Conservation (phyloP, 2,113 vertebrate species). For the Collichthys lucidus region DNA sequence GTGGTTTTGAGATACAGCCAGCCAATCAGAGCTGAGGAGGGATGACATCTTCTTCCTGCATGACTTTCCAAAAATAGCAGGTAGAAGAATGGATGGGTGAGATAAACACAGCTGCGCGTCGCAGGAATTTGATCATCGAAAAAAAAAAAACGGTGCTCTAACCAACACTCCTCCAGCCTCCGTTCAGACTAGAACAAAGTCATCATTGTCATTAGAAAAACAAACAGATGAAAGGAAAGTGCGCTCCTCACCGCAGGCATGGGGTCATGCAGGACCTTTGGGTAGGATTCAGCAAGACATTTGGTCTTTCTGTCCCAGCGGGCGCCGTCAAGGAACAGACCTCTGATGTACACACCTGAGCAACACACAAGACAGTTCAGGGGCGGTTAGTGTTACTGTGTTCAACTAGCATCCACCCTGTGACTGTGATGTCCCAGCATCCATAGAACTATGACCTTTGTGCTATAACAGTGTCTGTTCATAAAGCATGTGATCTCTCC, state of each 20-base stretch:
- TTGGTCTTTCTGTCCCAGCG: conserved; percentile 89
- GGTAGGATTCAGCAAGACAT: conserved; percentile 88
- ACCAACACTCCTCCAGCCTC: too few species aligned
- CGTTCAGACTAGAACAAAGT: too few species aligned
- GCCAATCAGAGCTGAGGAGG: not conserved
- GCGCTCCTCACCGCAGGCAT: conserved; percentile 88
- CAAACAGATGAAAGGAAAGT: not conserved
- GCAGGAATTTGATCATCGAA: too few species aligned
- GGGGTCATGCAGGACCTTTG: conserved; percentile 90
- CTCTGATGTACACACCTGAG: conserved; percentile 89
- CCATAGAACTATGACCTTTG: not conserved
- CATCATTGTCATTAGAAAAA: too few species aligned
- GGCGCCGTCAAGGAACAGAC: conserved; percentile 91
- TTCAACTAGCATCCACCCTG: not conserved
- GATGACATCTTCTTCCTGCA: not conserved
- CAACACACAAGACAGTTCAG: conserved; percentile 12
- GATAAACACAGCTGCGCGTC: too few species aligned
- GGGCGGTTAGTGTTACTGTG: too few species aligned
- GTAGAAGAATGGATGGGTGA: too few species aligned
- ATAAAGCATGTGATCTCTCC: conserved; percentile 6
- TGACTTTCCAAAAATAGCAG: too few species aligned
- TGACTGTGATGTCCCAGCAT: not conserved
- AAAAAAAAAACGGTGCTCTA: too few species aligned
- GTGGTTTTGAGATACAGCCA: not conserved
- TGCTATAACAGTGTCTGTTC: not conserved